A percentile compares a stretch with the other conserved stretches of the same genome.
Conservation (phyloP, 2,888 invertebrate genomes). For the Dasypogon diadema region DNA sequence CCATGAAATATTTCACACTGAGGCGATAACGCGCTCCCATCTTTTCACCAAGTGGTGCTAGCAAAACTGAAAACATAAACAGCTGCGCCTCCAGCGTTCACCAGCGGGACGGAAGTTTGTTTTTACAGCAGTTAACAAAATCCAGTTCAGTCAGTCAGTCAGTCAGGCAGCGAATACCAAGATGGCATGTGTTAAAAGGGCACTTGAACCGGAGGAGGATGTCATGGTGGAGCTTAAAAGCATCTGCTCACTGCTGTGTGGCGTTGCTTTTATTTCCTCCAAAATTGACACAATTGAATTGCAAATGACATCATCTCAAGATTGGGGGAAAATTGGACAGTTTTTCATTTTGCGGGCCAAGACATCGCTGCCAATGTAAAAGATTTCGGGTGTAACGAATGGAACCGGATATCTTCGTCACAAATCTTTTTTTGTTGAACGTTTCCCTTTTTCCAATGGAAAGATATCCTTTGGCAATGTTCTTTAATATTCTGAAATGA, state of each 20-base stretch:
- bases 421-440: not conserved
- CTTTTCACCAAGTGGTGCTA: not conserved
- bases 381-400: constrained; percentile 3
- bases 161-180: constrained; percentile 12
- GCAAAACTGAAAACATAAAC: constrained; percentile 37
- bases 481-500: too few species aligned
- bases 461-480: too few species aligned
- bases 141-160: constrained; percentile 9
- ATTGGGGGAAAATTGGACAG: constrained; percentile 35
- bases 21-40: not conserved
- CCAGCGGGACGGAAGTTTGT: constrained; percentile 45
- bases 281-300: constrained; percentile 46
- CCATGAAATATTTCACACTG: constrained; percentile 18
- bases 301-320: constrained; percentile 45
- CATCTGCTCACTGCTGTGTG: constrained; percentile 10
- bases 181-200: constrained; percentile 43
- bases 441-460: not conserved
- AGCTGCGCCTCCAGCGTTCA: constrained; percentile 35
- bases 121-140: constrained; percentile 41
- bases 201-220: constrained; percentile 34
- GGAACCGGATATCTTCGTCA: constrained; percentile 31
- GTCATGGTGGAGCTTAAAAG: not conserved
- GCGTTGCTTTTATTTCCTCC: constrained; percentile 21
- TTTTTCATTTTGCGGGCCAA: constrained; percentile 1
- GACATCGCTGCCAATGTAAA: not conserved